Evolutionary conservation across 2,797 vertebrate species (phyloP).

Genomic region (Notolepis coatsorum): DNA sequence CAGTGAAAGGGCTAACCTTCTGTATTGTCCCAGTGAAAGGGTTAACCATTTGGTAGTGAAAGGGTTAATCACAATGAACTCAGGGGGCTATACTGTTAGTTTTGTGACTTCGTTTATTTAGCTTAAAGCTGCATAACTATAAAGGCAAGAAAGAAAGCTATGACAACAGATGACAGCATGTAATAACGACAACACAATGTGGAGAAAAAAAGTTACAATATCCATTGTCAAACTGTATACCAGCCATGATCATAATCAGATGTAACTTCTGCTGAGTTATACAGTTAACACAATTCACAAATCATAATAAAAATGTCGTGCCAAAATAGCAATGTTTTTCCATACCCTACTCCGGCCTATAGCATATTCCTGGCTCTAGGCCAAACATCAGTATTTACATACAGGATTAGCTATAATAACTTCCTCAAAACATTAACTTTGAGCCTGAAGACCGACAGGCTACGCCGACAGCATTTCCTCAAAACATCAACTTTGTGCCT

Average conservation of each 20-base stretch:
- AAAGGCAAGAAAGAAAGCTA: slow-evolving; percentile 22
- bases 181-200: too few species aligned
- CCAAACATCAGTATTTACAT: too few species aligned
- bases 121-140: slow-evolving; percentile 14
- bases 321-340: too few species aligned
- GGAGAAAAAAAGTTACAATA: not conserved
- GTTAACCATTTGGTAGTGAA: not conserved
- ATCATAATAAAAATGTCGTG: not conserved
- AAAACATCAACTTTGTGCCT: too few species aligned
- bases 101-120: slow-evolving; percentile 61
- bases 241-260: not conserved
- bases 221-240: slow-evolving; percentile 12
- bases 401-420: too few species aligned
- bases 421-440: too few species aligned
- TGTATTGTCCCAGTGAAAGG: too few species aligned
- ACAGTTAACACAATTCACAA: not conserved
- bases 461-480: too few species aligned
- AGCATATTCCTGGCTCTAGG: too few species aligned
- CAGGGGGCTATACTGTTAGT: not conserved
- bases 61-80: slow-evolving; percentile 13
- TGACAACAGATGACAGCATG: slow-evolving; percentile 4
- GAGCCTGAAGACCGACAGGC: too few species aligned
- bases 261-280: not conserved
- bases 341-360: too few species aligned
- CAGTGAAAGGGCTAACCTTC: not conserved